phyloP scores from a whole-genome alignment of 2,113 vertebrate genomes.

The Erpornis zantholeuca region DNA sequence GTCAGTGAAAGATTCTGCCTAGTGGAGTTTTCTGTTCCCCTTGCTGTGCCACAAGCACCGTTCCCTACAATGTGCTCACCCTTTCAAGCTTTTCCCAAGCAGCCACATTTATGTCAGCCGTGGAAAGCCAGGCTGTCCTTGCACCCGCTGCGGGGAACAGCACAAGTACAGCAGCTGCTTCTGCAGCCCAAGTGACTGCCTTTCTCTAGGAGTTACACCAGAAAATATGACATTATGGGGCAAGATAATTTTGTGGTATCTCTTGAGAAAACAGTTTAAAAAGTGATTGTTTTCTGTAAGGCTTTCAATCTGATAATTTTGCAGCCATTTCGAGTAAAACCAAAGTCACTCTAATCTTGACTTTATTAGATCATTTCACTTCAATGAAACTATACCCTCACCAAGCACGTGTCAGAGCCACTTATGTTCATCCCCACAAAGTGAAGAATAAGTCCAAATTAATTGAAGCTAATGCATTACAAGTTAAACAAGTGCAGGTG shows the following conservation, averaged over 20 bases:
- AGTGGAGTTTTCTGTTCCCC: neutral
- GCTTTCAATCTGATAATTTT: neutral
- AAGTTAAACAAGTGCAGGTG: neutral
- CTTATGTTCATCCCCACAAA: neutral
- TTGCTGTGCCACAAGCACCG: accelerated
- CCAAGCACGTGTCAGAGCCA: neutral
- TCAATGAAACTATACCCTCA: neutral
- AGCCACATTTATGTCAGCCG: neutral
- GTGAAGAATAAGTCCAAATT: neutral
- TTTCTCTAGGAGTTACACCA: neutral
- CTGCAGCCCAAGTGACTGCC: neutral
- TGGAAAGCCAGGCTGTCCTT: neutral
- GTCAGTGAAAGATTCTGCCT: neutral
- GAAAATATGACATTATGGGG: neutral
- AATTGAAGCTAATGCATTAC: neutral
- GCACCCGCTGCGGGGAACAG: neutral
- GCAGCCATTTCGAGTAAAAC: neutral
- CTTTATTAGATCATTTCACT: neutral
- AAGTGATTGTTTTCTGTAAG: neutral
- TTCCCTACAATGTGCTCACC: neutral
- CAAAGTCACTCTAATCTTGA: neutral
- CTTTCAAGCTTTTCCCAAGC: neutral
- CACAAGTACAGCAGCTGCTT: neutral
- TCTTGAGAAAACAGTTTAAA: neutral
- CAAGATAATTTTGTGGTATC: neutral